phyloP scores from a whole-genome alignment of 2,113 vertebrate genomes.

The Eupsittula cactorum region DNA sequence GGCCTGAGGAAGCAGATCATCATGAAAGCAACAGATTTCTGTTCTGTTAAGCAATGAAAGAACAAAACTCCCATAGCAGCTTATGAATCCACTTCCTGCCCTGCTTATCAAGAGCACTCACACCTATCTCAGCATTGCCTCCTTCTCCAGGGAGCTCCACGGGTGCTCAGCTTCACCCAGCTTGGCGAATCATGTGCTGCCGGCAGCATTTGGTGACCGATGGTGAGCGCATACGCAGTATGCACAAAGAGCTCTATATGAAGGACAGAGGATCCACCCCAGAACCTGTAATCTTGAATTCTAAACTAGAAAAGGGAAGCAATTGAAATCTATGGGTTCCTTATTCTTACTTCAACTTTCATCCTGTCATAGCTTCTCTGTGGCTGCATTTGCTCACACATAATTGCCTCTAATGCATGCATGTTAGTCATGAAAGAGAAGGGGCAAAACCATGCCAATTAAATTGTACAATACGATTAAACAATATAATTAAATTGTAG shows the following conservation, averaged over 20 bases:
- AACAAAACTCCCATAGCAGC: background rate
- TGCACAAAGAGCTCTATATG: background rate
- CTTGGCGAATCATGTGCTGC: background rate
- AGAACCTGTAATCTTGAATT: background rate
- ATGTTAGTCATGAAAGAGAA: background rate
- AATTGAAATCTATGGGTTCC: background rate
- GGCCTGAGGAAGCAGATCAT: background rate
- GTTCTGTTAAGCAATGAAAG: accelerated
- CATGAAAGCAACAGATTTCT: background rate
- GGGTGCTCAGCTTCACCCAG: background rate
- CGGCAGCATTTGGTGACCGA: background rate
- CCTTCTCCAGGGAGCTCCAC: background rate
- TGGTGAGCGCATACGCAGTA: accelerated
- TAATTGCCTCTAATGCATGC: background rate
- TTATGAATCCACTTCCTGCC: background rate
- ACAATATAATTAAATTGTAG: background rate
- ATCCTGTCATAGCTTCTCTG: accelerated
- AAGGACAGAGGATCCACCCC: background rate
- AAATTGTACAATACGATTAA: background rate
- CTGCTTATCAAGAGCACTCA: background rate
- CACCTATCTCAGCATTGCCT: background rate
- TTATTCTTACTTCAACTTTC: background rate
- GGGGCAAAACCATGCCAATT: background rate
- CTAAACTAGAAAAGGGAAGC: background rate
- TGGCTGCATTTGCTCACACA: background rate